Conservation (phyloP, 92 coral and sea anemone genomes). For the Umimayanthus kanabou region DNA sequence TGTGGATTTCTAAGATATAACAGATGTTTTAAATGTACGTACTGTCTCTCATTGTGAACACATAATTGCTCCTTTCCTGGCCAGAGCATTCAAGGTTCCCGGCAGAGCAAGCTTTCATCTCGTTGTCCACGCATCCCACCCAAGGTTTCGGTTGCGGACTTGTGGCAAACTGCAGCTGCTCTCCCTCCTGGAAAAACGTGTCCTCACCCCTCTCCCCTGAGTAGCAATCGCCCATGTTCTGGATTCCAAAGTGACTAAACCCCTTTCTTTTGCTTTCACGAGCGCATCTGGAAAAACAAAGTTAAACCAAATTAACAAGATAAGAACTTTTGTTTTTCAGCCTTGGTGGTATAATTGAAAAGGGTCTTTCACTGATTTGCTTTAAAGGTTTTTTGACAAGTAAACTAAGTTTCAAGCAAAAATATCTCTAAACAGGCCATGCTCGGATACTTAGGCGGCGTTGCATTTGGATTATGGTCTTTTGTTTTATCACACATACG, state of each 20-base stretch:
- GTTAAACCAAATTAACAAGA: not conserved
- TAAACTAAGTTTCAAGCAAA: not conserved
- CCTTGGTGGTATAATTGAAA: not conserved
- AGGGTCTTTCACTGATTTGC: not conserved
- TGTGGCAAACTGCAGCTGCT: constrained; percentile 77
- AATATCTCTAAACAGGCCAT: not conserved
- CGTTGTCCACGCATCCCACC: constrained; percentile 92
- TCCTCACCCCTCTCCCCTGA: constrained; percentile 84
- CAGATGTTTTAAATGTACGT: not conserved
- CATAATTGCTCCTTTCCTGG: constrained; percentile 90
- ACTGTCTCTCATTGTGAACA: constrained; percentile 81
- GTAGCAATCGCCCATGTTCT: constrained; percentile 91
- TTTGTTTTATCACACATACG: not conserved
- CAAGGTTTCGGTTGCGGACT: constrained; percentile 87
- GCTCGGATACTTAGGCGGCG: not conserved
- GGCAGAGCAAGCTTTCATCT: constrained; percentile 67
- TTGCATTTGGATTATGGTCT: not conserved
- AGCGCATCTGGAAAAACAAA: constrained; percentile 72
- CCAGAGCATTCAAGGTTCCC: constrained; percentile 90
- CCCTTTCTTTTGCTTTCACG: constrained; percentile 83
- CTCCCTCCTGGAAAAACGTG: constrained; percentile 90
- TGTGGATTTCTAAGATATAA: not conserved
- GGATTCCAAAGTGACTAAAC: constrained; percentile 82
- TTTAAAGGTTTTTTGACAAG: not conserved
- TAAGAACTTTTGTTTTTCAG: too few relatives aligned